Conservation (phyloP, 1,140 invertebrate genomes). For the Pomacea maculata region DNA sequence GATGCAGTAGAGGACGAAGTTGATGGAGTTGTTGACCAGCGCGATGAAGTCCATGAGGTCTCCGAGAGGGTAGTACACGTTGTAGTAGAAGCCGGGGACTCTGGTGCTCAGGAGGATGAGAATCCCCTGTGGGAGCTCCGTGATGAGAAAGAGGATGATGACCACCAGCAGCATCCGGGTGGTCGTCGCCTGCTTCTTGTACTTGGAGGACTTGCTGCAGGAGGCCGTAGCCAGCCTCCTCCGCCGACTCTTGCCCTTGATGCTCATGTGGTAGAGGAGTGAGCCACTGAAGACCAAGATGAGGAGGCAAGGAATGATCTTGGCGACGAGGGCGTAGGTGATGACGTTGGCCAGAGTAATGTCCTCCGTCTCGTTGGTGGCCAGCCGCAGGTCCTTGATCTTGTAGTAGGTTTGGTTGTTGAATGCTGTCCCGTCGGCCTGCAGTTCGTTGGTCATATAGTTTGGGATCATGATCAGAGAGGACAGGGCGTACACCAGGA, state of each 20-base stretch:
- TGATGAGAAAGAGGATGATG: conserved; percentile 81
- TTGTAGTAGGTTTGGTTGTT: conserved; percentile 41
- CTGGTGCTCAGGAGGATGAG: conserved; percentile 53
- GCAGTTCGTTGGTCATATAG: conserved; percentile 69
- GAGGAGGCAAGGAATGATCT: conserved; percentile 67
- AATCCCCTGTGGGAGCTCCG: conserved; percentile 80
- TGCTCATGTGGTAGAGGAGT: conserved; percentile 64
- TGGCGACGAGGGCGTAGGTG: conserved; percentile 59
- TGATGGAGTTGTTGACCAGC: conserved; percentile 89
- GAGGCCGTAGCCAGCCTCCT: conserved; percentile 49
- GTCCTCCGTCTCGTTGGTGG: conserved; percentile 41
- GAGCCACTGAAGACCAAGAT: conserved; percentile 67
- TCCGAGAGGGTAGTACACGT: conserved; percentile 73
- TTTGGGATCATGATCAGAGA: conserved; percentile 81
- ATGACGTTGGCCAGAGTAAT: conserved; percentile 54
- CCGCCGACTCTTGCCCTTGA: conserved; percentile 59
- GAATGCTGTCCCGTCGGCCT: conserved; percentile 7
- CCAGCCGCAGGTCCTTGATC: conserved; percentile 65
- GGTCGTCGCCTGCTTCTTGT: conserved; percentile 79
- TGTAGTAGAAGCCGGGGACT: conserved; percentile 52
- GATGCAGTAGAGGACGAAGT: conserved; percentile 91
- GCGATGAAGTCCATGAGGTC: conserved; percentile 92
- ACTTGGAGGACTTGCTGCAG: conserved; percentile 62
- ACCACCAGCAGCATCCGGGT: conserved; percentile 57
- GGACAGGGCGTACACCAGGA: conserved; percentile 77